phyloP scores from a whole-genome alignment of 2,113 vertebrate genomes.

The Chloroceryle aenea region DNA sequence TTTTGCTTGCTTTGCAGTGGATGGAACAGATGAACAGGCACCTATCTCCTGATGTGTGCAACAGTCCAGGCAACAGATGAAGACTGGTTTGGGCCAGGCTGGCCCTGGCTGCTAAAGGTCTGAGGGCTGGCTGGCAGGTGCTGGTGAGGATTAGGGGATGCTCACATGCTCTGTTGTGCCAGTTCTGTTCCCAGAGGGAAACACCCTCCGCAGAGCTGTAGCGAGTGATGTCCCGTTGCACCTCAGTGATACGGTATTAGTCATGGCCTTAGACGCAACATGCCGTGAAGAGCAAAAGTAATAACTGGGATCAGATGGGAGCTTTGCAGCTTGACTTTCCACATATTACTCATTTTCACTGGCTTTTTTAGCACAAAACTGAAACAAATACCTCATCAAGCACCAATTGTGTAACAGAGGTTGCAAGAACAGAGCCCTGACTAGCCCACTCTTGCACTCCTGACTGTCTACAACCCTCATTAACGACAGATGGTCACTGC shows the following conservation, averaged over 20 bases:
- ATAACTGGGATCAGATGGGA: neutral
- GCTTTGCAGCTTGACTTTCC: neutral
- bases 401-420: neutral
- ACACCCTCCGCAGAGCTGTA: neutral
- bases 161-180: neutral
- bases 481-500: neutral
- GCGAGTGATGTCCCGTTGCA: fast-evolving
- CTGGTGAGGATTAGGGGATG: neutral
- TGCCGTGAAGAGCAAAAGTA: neutral
- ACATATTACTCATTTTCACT: neutral
- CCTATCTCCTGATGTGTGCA: neutral
- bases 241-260: neutral
- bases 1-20: neutral
- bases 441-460: neutral
- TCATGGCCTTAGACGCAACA: neutral
- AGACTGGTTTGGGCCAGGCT: neutral
- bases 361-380: conserved; percentile 28
- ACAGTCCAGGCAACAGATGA: neutral
- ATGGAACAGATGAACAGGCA: neutral
- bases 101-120: neutral
- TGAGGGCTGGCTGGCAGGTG: neutral
- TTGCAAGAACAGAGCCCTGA: neutral
- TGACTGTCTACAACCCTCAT: neutral
- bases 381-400: conserved; percentile 35
- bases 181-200: neutral